A percentile compares a stretch with the other conserved stretches of the same genome.
Conservation (phyloP, 2,797 vertebrate genomes). For the Syngnathus rostellatus region DNA sequence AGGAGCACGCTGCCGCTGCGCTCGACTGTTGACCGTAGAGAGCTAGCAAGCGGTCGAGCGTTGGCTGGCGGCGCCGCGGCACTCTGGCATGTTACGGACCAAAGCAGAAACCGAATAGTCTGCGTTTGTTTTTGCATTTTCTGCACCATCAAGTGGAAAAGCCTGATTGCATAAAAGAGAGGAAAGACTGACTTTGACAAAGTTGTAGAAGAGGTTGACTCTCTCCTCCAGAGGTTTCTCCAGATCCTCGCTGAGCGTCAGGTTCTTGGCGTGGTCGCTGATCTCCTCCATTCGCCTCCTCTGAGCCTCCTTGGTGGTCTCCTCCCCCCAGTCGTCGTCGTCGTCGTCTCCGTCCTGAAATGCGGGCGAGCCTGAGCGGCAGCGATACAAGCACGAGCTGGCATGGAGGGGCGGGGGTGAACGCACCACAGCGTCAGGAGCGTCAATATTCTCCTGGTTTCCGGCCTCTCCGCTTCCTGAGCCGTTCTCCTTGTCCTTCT, state of each 20-base stretch:
- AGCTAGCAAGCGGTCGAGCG: too few species aligned
- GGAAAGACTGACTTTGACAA: slow-evolving; percentile 81
- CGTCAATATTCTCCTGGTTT: slow-evolving; percentile 78
- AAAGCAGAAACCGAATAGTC: too few species aligned
- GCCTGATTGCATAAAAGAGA: too few species aligned
- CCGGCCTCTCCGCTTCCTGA: slow-evolving; percentile 77
- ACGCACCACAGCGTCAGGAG: slow-evolving; percentile 79
- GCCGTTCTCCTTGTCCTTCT: slow-evolving; percentile 97
- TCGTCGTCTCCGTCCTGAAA: slow-evolving; percentile 79
- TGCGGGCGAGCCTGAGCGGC: neutral
- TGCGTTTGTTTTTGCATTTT: too few species aligned
- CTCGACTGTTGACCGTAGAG: too few species aligned
- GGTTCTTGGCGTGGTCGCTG: slow-evolving; percentile 92
- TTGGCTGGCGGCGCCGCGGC: too few species aligned
- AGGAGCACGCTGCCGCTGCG: too few species aligned
- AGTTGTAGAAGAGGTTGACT: slow-evolving; percentile 94
- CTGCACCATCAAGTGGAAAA: too few species aligned
- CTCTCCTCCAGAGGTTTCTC: slow-evolving; percentile 91
- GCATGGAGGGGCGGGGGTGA: neutral
- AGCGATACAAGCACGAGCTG: too few species aligned
- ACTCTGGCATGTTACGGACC: too few species aligned
- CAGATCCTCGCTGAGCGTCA: slow-evolving; percentile 92
- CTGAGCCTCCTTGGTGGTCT: slow-evolving; percentile 95
- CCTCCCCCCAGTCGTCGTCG: slow-evolving; percentile 97
- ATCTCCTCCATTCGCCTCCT: slow-evolving; percentile 97